Evolutionary conservation across 2,888 invertebrate species (phyloP).

Genomic region (Himalopsyche kuldschensis): DNA sequence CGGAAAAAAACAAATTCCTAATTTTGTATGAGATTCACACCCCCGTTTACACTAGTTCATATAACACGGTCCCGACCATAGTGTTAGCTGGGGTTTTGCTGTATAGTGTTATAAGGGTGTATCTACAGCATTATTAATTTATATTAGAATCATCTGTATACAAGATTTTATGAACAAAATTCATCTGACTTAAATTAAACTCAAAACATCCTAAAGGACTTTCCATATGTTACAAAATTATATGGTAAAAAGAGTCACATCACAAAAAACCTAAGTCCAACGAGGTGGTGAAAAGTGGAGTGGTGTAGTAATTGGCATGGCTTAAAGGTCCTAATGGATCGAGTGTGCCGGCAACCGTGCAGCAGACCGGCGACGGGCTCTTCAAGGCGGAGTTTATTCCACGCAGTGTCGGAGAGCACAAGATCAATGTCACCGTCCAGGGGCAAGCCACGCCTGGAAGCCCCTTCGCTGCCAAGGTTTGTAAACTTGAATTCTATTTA

Average conservation of each 20-base stretch:
- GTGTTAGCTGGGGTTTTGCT: too few species aligned
- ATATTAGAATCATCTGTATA: too few species aligned
- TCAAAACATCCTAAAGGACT: too few species aligned
- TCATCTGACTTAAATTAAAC: too few species aligned
- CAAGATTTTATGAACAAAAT: too few species aligned
- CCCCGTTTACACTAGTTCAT: too few species aligned
- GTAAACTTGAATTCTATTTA: neutral
- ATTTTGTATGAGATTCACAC: too few species aligned
- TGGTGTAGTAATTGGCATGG: constrained; percentile 47
- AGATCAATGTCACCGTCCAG: constrained; percentile 83
- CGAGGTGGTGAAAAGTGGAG: constrained; percentile 12
- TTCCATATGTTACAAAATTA: too few species aligned
- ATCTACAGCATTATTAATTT: too few species aligned
- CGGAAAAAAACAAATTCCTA: too few species aligned
- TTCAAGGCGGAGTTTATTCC: constrained; percentile 93
- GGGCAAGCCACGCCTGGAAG: constrained; percentile 85
- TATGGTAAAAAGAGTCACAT: neutral
- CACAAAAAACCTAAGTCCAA: neutral
- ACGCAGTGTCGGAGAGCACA: constrained; percentile 87
- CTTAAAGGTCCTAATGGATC: constrained; percentile 86
- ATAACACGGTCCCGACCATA: too few species aligned
- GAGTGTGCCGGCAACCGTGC: constrained; percentile 86
- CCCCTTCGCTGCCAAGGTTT: constrained; percentile 87
- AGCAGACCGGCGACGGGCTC: constrained; percentile 77
- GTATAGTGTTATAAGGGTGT: too few species aligned